Conservation (phyloP, 2,113 vertebrate genomes). For the Thunnus maccoyii region DNA sequence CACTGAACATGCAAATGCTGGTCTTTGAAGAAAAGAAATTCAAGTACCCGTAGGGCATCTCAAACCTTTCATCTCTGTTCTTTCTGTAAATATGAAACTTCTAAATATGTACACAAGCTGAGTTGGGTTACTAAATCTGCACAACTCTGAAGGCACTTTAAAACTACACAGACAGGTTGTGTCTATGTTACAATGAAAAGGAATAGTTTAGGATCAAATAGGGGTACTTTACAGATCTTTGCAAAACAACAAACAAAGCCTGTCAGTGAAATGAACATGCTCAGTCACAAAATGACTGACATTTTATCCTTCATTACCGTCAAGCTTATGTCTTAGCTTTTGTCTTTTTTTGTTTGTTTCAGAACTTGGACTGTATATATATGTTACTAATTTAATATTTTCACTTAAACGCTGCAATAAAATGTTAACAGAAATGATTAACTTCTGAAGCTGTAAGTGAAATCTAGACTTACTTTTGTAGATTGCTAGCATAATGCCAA, state of each 20-base stretch:
- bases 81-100: constrained; percentile 75
- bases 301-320: constrained; percentile 39
- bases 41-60: constrained; percentile 37
- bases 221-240: constrained; percentile 13
- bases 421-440: constrained; percentile 43
- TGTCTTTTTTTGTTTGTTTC: constrained; percentile 53
- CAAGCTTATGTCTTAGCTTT: constrained; percentile 48
- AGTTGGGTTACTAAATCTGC: constrained; percentile 81
- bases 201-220: constrained; percentile 48
- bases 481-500: constrained; percentile 45
- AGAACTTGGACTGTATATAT: constrained; percentile 54
- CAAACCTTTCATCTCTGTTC: constrained; percentile 49
- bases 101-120: constrained; percentile 70
- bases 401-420: constrained; percentile 67
- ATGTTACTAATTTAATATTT: constrained; percentile 70
- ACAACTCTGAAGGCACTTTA: constrained; percentile 87
- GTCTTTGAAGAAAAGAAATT: constrained; percentile 31
- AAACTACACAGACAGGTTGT: constrained; percentile 66
- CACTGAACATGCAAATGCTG: constrained; percentile 55
- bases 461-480: constrained; percentile 61
- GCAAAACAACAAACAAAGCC: constrained; percentile 35
- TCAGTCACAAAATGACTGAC: constrained; percentile 32
- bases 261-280: constrained; percentile 40
- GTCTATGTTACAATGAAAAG: constrained; percentile 23
- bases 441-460: constrained; percentile 50